A percentile compares a stretch with the other conserved stretches of the same genome.
phyloP scores from a whole-genome alignment of 2,888 invertebrate genomes.

The Shargacucullia verbasci region DNA sequence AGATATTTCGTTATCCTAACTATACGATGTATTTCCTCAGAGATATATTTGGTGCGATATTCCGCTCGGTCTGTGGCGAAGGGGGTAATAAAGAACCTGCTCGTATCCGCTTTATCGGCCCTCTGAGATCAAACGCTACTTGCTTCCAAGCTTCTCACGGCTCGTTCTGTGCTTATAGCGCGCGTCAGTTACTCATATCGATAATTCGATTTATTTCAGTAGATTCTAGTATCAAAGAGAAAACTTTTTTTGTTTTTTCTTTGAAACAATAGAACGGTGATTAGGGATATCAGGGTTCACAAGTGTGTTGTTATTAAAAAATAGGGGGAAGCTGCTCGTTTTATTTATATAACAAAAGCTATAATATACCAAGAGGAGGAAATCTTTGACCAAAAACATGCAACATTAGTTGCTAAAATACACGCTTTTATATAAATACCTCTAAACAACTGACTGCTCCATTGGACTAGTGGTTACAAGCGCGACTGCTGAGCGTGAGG shows the following conservation, averaged over 20 bases:
- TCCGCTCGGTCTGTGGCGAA: constrained; percentile 37
- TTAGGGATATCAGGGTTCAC: no score
- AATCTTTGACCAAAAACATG: no score
- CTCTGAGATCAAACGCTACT: constrained; percentile 39
- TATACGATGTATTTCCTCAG: constrained; percentile 3
- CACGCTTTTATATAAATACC: no score
- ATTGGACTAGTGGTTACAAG: no score
- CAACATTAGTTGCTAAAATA: no score
- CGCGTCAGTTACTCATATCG: constrained; percentile 12
- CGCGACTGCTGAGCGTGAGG: no score
- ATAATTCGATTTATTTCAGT: constrained; percentile 10
- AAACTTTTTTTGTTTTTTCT: neutral
- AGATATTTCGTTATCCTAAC: neutral
- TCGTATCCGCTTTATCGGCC: constrained; percentile 46
- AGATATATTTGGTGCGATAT: constrained; percentile 26
- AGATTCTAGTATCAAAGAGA: constrained; percentile 5
- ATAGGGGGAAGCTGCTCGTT: no score
- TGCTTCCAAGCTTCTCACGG: constrained; percentile 26
- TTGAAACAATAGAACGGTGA: neutral
- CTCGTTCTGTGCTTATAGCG: constrained; percentile 15
- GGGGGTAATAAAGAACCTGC: constrained; percentile 41
- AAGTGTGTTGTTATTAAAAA: no score
- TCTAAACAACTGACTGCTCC: no score
- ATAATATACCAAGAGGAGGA: no score
- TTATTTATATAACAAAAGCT: no score